phyloP scores from a whole-genome alignment of 2,113 vertebrate species.

The Amblyopsis rosae region DNA sequence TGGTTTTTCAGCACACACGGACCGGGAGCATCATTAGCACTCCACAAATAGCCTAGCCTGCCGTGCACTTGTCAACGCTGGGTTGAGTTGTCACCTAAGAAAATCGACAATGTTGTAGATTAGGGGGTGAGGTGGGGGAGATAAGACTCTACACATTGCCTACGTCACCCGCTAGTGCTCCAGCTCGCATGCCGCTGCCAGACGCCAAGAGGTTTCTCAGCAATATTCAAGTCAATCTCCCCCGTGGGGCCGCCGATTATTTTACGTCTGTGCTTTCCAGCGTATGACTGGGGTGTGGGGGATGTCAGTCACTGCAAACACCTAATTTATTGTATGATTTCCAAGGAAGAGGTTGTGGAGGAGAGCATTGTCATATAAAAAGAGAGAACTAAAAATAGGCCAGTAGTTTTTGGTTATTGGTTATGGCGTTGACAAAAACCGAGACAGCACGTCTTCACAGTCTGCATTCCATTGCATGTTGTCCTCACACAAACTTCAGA shows the following conservation, averaged over 20 bases:
- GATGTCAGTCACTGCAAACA: too few species aligned
- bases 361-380: too few species aligned
- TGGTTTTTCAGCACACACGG: conserved; percentile 5
- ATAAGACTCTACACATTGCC: not conserved
- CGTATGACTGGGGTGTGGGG: not conserved
- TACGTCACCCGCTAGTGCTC: not conserved
- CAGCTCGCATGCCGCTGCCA: not conserved
- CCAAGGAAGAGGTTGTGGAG: too few species aligned
- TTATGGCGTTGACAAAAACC: too few species aligned
- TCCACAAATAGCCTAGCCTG: conserved; percentile 6
- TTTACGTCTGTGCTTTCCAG: not conserved
- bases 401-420: too few species aligned
- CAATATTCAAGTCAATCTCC: not conserved
- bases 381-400: too few species aligned
- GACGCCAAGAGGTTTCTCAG: not conserved
- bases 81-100: conserved; percentile 1
- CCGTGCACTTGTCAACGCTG: not conserved
- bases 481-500: too few species aligned
- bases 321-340: too few species aligned
- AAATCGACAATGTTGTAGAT: not conserved
- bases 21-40: conserved; percentile 16
- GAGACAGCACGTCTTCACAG: not conserved
- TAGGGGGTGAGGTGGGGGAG: too few species aligned
- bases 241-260: not conserved
- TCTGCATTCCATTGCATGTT: not conserved